Evolutionary conservation across 2,113 vertebrate genomes (phyloP), one percentile per base, ranked within the genome.

Genomic region (Spizaetus ornatus): DNA sequence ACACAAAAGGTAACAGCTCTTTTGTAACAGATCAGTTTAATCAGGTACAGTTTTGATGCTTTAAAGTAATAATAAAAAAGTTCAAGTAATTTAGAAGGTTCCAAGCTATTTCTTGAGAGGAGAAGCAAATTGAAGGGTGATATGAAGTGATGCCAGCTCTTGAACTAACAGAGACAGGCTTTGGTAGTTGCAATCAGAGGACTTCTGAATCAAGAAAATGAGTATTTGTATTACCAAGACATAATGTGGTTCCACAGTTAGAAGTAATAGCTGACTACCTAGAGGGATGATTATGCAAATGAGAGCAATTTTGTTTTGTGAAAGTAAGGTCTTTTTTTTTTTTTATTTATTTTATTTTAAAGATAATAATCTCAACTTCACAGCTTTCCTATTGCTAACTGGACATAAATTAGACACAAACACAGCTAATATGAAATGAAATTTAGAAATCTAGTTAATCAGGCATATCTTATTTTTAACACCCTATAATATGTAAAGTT

Each of bases 201-300:
- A 31, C 26, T 82, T 96, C 91, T 91, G 87, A 96, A 96, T 83
- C 6, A 74, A 91, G 86, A 89, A 96, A 97, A 97, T 74, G 7
- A 80, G 43, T 81, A 93, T 96, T 92, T 97, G 15, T 74, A 88
- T 97, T 96, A 82, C 38, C 67, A 77, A 94, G 43, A 59, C 15
- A 88, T 62, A 96, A 89, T 96, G 40, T 76, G 20, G 4, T 82
- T 50, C 48, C 55, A 93, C 56, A 82, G 66, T 91, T 90, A 96
- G 76, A 93, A 93, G 42, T 73, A 95, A 97, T 69, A 95, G 31
- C 26, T 96, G 43, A 85, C 63, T 69, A 94, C 53, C 55, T 93
- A 89, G 52, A 94, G 48, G 10, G 40, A 90, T 93, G 40, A 93
- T 96, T 97, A 96, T 85, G 72, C 77, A 96, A 82, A 97, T 95